Base-by-base conservation (phyloP, 2,113 vertebrate species). In the Piaya cayana region DNA sequence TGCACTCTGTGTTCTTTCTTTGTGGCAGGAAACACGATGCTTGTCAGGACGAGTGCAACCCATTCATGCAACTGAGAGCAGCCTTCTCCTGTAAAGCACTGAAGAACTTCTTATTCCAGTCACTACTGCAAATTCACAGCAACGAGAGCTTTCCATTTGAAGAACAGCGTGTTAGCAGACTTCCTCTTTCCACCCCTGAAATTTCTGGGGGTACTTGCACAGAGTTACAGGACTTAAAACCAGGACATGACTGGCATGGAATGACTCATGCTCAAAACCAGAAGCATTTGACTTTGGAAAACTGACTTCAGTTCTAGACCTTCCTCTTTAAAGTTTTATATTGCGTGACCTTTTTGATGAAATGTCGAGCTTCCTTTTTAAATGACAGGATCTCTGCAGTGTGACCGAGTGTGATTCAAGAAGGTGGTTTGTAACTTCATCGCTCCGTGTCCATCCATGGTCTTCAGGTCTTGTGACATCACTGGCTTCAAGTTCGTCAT, bases 191-290 rank as follows among this genome's bases (percentile, higher is more conserved):
- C 65, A 89, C 20, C 42, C 55, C 58, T 39, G 15, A 39, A 62
- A 29, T 14, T 21, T 55, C 18, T n/a, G 30, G 71, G 78, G 68
- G 47, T 79, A 27, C 81, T 89, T 83, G 43, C 71, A 11, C 45
- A 43, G 55, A 22, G 58, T 13, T 13, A 36, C 37, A 29, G 84
- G 74, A 68, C 59, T 78, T 20, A 55, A 74, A 52, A 55, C 27
- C 71, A 77, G 80, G 90, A 86, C 59, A 58, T 63, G 72, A 86
- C 79, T 93, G 74, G 19, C 68, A 17, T 56, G 49, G 34, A 30
- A 47, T 97, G 95, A 97, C 74, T 97, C 95, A 95, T 55, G 32
- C 88, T 86, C 53, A 92, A 53, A 95, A 92, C 7, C 75, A 83
- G 75, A 85, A 86, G 63, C 90, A 50, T 94, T 86, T 94, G 79